Percentiles rank a stretch among this genome's conserved stretches.
Evolutionary conservation across 2,888 invertebrate species (phyloP).

Genomic region (Xanthorhoe designata): DNA sequence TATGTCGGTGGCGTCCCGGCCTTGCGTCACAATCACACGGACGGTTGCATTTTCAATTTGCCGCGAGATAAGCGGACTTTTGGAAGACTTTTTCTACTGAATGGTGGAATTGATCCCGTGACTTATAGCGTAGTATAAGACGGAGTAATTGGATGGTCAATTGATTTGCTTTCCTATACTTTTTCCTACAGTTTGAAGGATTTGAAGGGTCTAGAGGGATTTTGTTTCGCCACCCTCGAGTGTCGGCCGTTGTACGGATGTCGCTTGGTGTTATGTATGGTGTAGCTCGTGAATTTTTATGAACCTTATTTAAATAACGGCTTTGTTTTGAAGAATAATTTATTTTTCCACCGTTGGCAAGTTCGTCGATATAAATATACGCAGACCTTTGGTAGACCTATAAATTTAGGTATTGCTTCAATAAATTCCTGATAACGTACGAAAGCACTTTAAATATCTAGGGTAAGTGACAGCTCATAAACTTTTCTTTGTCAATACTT

Average conservation of each 20-base stretch:
- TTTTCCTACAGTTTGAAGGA: conserved; percentile 67
- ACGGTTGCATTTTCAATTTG: conserved; percentile 84
- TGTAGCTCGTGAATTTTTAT: conserved; percentile 37
- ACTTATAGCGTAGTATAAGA: conserved; percentile 77
- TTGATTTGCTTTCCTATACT: conserved; percentile 71
- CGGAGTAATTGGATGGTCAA: conserved; percentile 77
- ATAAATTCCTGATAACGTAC: conserved; percentile 22
- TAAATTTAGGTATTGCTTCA: conserved; percentile 25
- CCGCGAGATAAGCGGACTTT: conserved; percentile 83
- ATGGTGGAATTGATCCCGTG: conserved; percentile 83
- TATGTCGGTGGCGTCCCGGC: conserved; percentile 77
- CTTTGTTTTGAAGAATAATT: conserved; percentile 22
- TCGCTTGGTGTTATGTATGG: conserved; percentile 34
- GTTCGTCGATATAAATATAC: conserved; percentile 18
- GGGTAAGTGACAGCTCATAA: conserved; percentile 14
- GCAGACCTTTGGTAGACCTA: conserved; percentile 14
- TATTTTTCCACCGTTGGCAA: conserved; percentile 10
- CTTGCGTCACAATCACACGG: conserved; percentile 84
- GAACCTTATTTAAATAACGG: conserved; percentile 33
- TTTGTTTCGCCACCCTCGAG: conserved; percentile 28
- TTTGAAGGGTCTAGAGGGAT: conserved; percentile 35
- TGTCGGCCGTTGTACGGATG: conserved; percentile 40
- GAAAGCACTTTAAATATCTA: conserved; percentile 11
- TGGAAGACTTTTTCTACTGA: conserved; percentile 81
- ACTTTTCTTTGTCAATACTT: conserved; percentile 2